These are phyloP conservation scores for Meloidogyne hapla DNA, from an alignment of 1,140 invertebrate species.

Conservation along the genomic window DNA sequence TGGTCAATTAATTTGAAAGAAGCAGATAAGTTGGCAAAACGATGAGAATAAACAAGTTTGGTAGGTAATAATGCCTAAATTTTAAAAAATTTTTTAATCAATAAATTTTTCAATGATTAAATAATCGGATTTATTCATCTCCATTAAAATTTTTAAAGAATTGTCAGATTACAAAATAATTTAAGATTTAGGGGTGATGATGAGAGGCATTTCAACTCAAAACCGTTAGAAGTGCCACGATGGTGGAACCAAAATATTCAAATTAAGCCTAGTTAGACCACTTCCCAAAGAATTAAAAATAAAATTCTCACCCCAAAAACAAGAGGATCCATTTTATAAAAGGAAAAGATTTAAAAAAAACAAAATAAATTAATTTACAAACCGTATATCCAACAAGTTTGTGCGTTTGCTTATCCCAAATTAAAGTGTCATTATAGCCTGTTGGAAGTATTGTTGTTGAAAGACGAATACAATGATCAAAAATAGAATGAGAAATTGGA, in stretches of 20 bases:
- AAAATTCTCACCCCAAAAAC: too few relatives aligned
- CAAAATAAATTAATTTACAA: background rate
- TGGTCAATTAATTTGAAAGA: conserved; percentile 39
- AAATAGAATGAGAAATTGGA: conserved; percentile 43
- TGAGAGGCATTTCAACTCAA: too few relatives aligned
- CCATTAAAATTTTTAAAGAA: too few relatives aligned
- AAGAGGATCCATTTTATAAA: too few relatives aligned
- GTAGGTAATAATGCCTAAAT: conserved; percentile 38
- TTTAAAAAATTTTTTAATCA: background rate
- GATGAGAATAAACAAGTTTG: conserved; percentile 58
- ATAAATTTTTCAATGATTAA: background rate
- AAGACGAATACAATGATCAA: conserved; percentile 59
- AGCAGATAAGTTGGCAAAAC: conserved; percentile 58
- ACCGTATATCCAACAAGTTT: conserved; percentile 58
- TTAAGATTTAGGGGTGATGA: too few relatives aligned
- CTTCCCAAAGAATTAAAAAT: too few relatives aligned
- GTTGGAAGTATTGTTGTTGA: conserved; percentile 56
- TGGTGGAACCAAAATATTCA: too few relatives aligned
- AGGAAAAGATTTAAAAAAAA: too few relatives aligned
- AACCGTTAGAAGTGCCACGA: too few relatives aligned
- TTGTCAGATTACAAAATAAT: too few relatives aligned
- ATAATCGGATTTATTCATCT: background rate
- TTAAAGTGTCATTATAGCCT: conserved; percentile 60
- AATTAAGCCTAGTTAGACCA: too few relatives aligned
- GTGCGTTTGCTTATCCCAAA: conserved; percentile 38